phyloP scores from a whole-genome alignment of 2,113 vertebrate species.

The Cyphomyrus plagiostoma region DNA sequence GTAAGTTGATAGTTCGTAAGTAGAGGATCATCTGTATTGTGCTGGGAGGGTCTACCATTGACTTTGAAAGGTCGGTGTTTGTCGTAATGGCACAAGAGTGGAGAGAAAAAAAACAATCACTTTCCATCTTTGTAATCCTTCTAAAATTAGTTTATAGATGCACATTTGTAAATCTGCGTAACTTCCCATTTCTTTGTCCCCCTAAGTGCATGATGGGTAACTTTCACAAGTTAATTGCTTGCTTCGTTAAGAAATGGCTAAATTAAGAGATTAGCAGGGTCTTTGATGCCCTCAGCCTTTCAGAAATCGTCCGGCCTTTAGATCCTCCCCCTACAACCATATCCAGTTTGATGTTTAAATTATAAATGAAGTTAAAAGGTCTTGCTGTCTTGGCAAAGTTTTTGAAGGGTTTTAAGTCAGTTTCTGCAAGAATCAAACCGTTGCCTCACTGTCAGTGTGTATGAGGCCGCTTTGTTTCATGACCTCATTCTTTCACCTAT shows the following conservation, averaged over 20 bases:
- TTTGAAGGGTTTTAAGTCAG: neutral
- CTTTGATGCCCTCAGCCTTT: neutral
- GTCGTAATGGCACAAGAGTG: too few species aligned
- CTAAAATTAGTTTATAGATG: neutral
- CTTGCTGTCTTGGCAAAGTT: neutral
- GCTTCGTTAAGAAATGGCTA: neutral
- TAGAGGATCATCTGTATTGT: neutral
- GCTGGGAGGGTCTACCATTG: neutral
- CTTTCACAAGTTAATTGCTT: neutral
- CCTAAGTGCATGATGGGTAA: neutral
- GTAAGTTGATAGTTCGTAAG: too few species aligned
- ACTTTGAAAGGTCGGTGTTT: neutral
- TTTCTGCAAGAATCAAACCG: neutral
- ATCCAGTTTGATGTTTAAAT: neutral
- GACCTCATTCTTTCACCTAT: neutral
- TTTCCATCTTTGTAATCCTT: neutral
- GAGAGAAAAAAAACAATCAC: neutral
- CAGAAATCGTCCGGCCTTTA: neutral
- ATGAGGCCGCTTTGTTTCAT: neutral
- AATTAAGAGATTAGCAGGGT: neutral
- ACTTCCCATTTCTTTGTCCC: neutral
- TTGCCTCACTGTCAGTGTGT: neutral
- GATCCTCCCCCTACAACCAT: neutral
- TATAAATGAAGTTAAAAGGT: neutral
- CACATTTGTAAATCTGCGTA: neutral